Conservation (phyloP, 2,797 vertebrate species). For the Eutrigla gurnardus region DNA sequence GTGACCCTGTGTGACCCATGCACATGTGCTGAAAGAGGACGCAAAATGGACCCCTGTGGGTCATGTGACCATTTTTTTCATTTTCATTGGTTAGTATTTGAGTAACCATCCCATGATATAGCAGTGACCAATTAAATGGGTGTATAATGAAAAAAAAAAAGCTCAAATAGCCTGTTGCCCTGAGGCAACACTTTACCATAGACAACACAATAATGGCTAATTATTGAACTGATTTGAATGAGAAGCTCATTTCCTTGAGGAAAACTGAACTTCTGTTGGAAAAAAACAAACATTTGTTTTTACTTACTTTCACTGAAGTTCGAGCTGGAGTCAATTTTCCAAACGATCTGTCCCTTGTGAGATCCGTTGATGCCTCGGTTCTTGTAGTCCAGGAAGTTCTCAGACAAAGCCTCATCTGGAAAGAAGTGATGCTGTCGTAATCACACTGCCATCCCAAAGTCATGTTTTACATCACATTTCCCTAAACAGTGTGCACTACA, state of each 20-base stretch:
- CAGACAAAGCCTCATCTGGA: conserved; percentile 93
- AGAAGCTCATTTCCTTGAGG: neutral
- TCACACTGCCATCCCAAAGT: neutral
- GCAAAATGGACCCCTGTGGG: too few species aligned
- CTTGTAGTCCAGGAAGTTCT: conserved; percentile 99
- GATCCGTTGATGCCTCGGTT: conserved; percentile 96
- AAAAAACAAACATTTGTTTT: neutral
- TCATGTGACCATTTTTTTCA: too few species aligned
- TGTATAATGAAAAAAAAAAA: too few species aligned
- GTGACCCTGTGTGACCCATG: too few species aligned
- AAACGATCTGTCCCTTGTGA: conserved; percentile 95
- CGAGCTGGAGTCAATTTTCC: conserved; percentile 94
- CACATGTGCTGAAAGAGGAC: too few species aligned
- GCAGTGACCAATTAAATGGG: too few species aligned
- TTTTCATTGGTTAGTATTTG: too few species aligned
- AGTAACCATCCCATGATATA: too few species aligned
- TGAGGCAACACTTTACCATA: too few species aligned
- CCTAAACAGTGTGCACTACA: neutral
- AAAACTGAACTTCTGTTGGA: neutral
- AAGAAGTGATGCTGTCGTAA: conserved; percentile 15
- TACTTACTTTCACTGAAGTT: conserved; percentile 93
- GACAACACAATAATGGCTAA: too few species aligned
- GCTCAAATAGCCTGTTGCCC: too few species aligned
- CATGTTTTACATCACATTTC: too few species aligned
- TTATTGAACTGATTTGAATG: neutral